These are phyloP conservation scores for Cottoperca gobio DNA, from an alignment of 2,797 vertebrate species.

Conservation along the genomic window DNA sequence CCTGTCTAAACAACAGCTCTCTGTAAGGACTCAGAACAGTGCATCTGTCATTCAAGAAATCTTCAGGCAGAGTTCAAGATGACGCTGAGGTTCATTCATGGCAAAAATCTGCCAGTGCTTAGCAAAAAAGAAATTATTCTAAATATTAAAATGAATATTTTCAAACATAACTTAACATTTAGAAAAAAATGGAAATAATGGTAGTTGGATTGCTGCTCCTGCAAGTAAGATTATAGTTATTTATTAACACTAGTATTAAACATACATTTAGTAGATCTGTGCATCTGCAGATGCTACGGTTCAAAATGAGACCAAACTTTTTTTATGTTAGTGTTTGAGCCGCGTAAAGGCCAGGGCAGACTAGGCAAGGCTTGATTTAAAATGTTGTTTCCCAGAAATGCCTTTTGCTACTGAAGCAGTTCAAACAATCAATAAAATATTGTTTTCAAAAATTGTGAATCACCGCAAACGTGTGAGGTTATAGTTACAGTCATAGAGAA, in stretches of 20 bases:
- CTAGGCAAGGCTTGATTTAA: too few relatives aligned
- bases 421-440: too few relatives aligned
- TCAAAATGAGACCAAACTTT: too few relatives aligned
- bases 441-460: too few relatives aligned
- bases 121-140: not conserved
- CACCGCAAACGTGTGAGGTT: too few relatives aligned
- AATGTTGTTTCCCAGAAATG: too few relatives aligned
- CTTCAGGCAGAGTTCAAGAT: not conserved
- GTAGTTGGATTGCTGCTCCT: not conserved
- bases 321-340: too few relatives aligned
- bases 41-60: conserved; percentile 42
- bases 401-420: too few relatives aligned
- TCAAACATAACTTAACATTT: not conserved
- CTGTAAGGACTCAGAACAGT: conserved; percentile 49
- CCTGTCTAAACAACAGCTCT: conserved; percentile 74
- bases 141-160: not conserved
- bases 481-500: too few relatives aligned
- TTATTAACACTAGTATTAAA: not conserved
- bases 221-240: not conserved
- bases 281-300: too few relatives aligned
- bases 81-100: not conserved
- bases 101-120: not conserved
- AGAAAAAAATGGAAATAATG: not conserved
- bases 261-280: too few relatives aligned
- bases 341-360: too few relatives aligned